Evolutionary conservation across 2,797 vertebrate genomes (phyloP).

Genomic region (Lateolabrax maculatus): DNA sequence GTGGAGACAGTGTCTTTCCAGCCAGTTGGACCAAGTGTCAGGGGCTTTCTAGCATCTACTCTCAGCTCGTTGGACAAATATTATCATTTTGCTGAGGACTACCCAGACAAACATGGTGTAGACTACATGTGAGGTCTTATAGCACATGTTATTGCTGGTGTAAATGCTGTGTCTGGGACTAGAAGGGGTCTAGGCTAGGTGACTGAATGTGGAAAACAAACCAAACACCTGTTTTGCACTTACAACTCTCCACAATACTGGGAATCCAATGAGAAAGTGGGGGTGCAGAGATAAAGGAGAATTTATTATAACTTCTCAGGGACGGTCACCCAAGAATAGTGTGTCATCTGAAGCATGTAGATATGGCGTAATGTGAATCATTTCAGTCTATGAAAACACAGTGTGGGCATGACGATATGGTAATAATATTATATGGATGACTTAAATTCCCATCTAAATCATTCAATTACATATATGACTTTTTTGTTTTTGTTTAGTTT

Average conservation of each 20-base stretch:
- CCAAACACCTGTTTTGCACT: slow-evolving; percentile 83
- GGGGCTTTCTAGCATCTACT: slow-evolving; percentile 72
- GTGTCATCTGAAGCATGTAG: slow-evolving; percentile 26
- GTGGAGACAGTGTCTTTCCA: slow-evolving; percentile 86
- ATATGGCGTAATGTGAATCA: slow-evolving; percentile 10
- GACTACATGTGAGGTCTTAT: slow-evolving; percentile 85
- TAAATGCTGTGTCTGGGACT: slow-evolving; percentile 84
- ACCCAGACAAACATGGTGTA: slow-evolving; percentile 77
- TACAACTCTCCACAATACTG: slow-evolving; percentile 34
- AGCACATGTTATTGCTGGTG: slow-evolving; percentile 79
- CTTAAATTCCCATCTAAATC: background rate
- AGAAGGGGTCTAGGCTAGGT: slow-evolving; percentile 66
- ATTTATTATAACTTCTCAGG: slow-evolving; percentile 36
- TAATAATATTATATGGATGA: slow-evolving; percentile 19
- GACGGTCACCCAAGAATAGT: slow-evolving; percentile 6
- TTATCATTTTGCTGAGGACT: slow-evolving; percentile 84
- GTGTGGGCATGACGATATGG: background rate
- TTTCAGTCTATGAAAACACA: slow-evolving; percentile 25
- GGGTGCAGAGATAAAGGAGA: slow-evolving; percentile 10
- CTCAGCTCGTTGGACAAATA: slow-evolving; percentile 83
- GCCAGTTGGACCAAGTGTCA: slow-evolving; percentile 73
- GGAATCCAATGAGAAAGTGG: slow-evolving; percentile 25
- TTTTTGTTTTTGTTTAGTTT: background rate
- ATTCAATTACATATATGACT: background rate
- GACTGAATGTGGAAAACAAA: slow-evolving; percentile 75